Evolutionary conservation across 2,888 invertebrate genomes (phyloP), one percentile per base, ranked within the genome.

Genomic region (Dynastes maya): DNA sequence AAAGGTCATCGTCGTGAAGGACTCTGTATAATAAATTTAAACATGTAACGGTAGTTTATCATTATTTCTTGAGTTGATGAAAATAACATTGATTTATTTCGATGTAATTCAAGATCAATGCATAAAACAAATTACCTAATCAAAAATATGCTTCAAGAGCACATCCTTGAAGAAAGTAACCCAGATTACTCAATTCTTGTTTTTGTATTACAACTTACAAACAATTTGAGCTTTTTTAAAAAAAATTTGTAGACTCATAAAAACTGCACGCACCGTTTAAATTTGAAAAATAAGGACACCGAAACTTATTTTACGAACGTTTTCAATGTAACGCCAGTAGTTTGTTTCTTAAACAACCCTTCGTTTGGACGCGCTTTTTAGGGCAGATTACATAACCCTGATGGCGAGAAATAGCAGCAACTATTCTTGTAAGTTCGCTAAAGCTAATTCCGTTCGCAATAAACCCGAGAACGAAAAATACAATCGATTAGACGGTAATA

Each of bases 241-340:
- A 11, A 45, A 37, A 37, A 37, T 37, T 16, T 16, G 51, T 53
- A 29, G 22, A 53, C 68, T 13, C 68, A 53, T 68, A 68, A 68
- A 68, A 68, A 53, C 29, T 68, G 68, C 53, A 68, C 68, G 68
- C 51, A 49, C 68, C 68, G 68, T 68, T 68, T 53, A 68, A 68
- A 68, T 37, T 68, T 68, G 51, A 68, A 68, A 68, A 68, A 53
- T 68, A 32, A 68, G 68, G 68, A 51, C 68, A 27, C 9, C 13
- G 51, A 51, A 27, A 51, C 22, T 29, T 22, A 22, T 16, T 58
- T 58, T 68, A 68, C 68, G 29, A 16, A 53, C 51, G 13, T 53
- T 68, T 68, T 13, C 51, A 68, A 29, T 68, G 68, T 68, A 51
- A 32, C 68, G 13, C 22, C 22, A 1, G 27, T 22, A 45, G 51